Percentiles rank a stretch among this genome's conserved stretches.
Conservation (phyloP, 2,888 invertebrate genomes). For the Xylocampa areola region DNA sequence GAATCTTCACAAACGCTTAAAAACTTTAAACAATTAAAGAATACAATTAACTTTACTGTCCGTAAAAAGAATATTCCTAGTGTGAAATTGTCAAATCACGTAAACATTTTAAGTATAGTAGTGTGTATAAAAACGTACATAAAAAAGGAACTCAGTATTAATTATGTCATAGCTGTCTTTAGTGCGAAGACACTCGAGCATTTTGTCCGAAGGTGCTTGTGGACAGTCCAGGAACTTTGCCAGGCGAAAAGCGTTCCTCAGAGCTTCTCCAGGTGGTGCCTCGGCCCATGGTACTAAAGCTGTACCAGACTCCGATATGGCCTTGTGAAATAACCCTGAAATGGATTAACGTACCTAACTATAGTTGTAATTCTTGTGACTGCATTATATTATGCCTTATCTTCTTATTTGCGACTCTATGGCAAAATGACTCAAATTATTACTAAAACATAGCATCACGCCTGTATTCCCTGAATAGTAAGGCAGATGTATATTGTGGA, state of each 20-base stretch:
- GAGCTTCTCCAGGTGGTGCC: slow-evolving; percentile 90
- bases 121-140: slow-evolving; percentile 92
- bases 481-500: too few relatives aligned
- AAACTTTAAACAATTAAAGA: too few relatives aligned
- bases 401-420: too few relatives aligned
- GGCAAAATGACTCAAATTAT: too few relatives aligned
- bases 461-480: too few relatives aligned
- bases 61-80: too few relatives aligned
- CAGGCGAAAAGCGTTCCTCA: slow-evolving; percentile 89
- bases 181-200: slow-evolving; percentile 91
- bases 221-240: slow-evolving; percentile 91
- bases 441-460: too few relatives aligned
- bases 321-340: slow-evolving; percentile 92
- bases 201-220: slow-evolving; percentile 80
- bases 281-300: slow-evolving; percentile 92
- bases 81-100: too few relatives aligned
- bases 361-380: not conserved
- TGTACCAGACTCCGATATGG: slow-evolving; percentile 94
- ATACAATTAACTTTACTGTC: too few relatives aligned
- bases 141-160: slow-evolving; percentile 91
- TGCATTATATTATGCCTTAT: too few relatives aligned
- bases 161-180: slow-evolving; percentile 91
- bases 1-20: too few relatives aligned
- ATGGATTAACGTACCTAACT: slow-evolving; percentile 16
- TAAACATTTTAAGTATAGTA: too few relatives aligned